Base-by-base conservation (phyloP, 2,888 invertebrate species). In the Carterocephalus palaemon region DNA sequence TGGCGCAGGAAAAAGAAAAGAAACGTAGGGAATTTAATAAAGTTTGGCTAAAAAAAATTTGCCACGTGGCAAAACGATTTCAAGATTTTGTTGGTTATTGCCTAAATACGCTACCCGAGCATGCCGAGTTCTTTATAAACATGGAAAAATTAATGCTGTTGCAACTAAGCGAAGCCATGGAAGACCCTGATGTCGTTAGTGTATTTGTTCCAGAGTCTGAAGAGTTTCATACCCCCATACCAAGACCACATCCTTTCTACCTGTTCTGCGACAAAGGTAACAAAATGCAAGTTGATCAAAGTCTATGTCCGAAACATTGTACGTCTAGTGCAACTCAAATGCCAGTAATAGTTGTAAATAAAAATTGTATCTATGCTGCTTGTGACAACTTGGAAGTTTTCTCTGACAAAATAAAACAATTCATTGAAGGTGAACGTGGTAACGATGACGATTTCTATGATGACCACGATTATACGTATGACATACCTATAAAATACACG, bases 51-150 rank as follows among this genome's bases (percentile, higher is more conserved):
- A 74, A 67, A 50, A 85, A 83, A 67, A 59, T 84, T 6, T 80
- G 77, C 50, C 68, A 69, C 47, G 70, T 83, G n/a, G 70, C 85
- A 8, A 83, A 79, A 53, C 70, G 66, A 43, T 78, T 86, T 46
- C 84, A 84, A 65, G 54, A 64, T 38, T 84, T 85, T 53, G 73
- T 82, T 10, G 57, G 63, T n/a, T 81, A 75, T 50, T 76, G 75
- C 46, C 51, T 86, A n/a, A 67, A 73, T 13, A 55, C 59, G 9
- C 47, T 84, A 32, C 86, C 86, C 1, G 76, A 82, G 8, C 69
- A 83, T 36, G 79, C 80, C 1, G 84, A 84, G 1, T 85, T 84
- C 57, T 84, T 86, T 50, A 64, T 79, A 24, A 76, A 85, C 32
- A 71, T 83, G 66, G 85, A 86, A 50, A 81, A 78, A 48, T 52